Evolutionary conservation across 2,113 vertebrate species (phyloP), one percentile per base, ranked within the genome.

Genomic region (Garra rufa): DNA sequence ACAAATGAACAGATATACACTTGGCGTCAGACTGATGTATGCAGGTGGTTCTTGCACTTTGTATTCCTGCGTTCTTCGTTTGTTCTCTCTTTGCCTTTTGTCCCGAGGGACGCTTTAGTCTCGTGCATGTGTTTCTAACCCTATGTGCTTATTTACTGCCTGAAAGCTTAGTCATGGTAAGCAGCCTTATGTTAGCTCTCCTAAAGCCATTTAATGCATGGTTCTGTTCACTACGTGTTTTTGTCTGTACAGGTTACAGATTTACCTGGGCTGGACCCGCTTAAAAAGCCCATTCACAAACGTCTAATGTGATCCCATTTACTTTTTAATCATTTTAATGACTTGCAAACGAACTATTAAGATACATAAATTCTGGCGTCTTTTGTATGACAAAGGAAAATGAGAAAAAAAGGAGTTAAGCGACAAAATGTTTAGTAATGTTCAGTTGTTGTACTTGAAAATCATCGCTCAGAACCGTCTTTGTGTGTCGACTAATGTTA

Each of bases 191-290:
- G 78, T 89, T 90, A 87, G 48, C 88, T 89, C 90, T 92, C 89
- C 87, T 89, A 28, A 88, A 90, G 89, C 92, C 92, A 87, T 92
- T 92, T 50, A 88, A 76, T 88, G 83, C 87, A 85, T 89, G 88
- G 89, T 92, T 91, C 71, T 14, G 0, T 90, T 91, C 89, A 83
- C 86, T 81, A 86, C 88, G 13, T 88, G 30, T 92, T 57, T 82
- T 43, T 90, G 87, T 95, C 95, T 96, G 93, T 93, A 91, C 94
- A 87, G 94, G 93, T 92, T 95, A 91, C 93, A 96, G 95, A 94
- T 88, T 4, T 76, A 24, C 80, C 26, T 92, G 95, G 96, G 95
- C 95, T 92, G 96, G 96, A 92, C 93, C 96, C 96, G 92, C 87
- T 92, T 34, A 77, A 93, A 91, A 90, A 91, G 88, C 89, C 92